Evolutionary conservation across 2,113 vertebrate species (phyloP).

Genomic region (Phaethornis superciliosus): DNA sequence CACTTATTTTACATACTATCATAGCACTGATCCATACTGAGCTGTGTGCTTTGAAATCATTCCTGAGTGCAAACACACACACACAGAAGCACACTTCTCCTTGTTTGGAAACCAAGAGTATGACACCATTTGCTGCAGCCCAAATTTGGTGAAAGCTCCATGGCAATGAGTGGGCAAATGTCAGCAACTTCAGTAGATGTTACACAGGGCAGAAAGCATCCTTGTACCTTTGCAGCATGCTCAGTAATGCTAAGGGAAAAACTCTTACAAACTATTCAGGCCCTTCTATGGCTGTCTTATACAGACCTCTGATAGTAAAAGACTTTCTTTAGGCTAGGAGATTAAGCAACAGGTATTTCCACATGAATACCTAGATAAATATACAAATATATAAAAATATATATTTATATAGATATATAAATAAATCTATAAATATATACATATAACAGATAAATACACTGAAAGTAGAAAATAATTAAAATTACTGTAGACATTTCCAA

Average conservation of each 20-base stretch:
- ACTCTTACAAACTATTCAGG: not conserved
- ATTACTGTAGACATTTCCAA: not conserved
- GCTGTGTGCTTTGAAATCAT: not conserved
- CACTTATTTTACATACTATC: not conserved
- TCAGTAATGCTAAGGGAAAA: not conserved
- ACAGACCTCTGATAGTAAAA: not conserved
- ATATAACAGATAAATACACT: not conserved
- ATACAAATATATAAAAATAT: too few species aligned
- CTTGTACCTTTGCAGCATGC: not conserved
- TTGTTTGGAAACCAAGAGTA: not conserved
- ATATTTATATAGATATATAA: too few species aligned
- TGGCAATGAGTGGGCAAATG: not conserved
- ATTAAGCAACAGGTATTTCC: too few species aligned
- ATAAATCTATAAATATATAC: too few species aligned
- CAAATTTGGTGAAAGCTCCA: not conserved
- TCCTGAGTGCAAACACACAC: not conserved
- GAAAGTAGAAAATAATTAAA: not conserved
- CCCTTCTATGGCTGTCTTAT: not conserved
- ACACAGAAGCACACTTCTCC: not conserved
- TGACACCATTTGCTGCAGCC: not conserved
- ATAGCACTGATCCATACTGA: not conserved
- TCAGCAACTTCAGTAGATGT: rapidly evolving
- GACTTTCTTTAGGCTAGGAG: not conserved
- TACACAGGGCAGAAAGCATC: not conserved
- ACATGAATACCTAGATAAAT: too few species aligned